Percentiles rank a stretch among this genome's conserved stretches.
Conservation (phyloP, 2,113 vertebrate species). For the Ochotona princeps region DNA sequence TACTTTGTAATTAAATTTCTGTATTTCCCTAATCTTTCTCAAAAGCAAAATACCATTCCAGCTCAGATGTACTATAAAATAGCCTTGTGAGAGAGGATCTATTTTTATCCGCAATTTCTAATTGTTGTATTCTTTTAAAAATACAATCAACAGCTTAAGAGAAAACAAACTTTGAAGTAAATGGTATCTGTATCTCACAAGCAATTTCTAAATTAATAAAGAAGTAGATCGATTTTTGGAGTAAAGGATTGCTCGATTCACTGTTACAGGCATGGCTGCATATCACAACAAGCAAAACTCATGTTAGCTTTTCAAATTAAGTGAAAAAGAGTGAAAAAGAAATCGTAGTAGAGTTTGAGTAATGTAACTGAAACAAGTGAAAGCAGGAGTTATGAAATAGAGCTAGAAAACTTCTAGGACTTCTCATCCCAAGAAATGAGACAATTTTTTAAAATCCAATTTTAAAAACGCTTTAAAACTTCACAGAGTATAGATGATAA, state of each 20-base stretch:
- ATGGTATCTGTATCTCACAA: not conserved
- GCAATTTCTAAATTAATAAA: slow-evolving; percentile 8
- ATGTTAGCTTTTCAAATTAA: slow-evolving; percentile 20
- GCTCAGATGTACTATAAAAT: not conserved
- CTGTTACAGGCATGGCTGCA: not conserved
- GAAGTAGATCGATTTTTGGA: not conserved
- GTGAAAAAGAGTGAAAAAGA: slow-evolving; percentile 20
- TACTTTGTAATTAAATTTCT: not conserved
- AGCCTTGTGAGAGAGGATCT: slow-evolving; percentile 5
- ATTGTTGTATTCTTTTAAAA: not conserved
- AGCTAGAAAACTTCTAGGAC: not conserved
- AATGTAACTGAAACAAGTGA: not conserved
- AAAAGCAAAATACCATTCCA: not conserved
- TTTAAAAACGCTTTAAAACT: not conserved
- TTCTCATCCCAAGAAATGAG: not conserved
- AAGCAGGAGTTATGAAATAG: slow-evolving; percentile 12
- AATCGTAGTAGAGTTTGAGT: slow-evolving; percentile 21
- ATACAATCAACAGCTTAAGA: not conserved
- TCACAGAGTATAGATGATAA: not conserved
- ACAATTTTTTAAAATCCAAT: not conserved
- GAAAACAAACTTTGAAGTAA: slow-evolving; percentile 1
- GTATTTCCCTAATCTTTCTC: not conserved
- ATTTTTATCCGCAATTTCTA: not conserved
- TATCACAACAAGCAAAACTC: slow-evolving; percentile 7
- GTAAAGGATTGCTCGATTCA: not conserved